These are phyloP conservation scores for Cavia aperea DNA, from an alignment of 2,113 vertebrate species.

Conservation along the genomic window DNA sequence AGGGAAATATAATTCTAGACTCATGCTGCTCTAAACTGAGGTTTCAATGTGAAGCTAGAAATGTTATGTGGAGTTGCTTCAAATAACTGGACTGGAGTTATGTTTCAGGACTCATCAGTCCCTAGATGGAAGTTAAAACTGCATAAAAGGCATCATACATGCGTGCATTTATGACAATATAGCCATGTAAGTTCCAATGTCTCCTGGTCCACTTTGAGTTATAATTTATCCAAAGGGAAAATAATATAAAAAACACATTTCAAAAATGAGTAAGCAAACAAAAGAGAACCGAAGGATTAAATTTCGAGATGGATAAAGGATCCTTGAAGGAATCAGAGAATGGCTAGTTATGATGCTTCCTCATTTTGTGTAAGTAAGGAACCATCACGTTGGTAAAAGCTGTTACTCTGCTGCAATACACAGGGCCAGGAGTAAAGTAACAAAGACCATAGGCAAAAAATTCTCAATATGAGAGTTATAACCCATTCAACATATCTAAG, in stretches of 20 bases:
- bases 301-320: not conserved
- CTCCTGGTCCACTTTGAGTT: not conserved
- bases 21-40: not conserved
- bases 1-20: not conserved
- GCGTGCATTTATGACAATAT: not conserved
- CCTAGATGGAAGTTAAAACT: not conserved
- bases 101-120: not conserved
- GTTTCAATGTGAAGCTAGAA: not conserved
- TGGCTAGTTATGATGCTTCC: not conserved
- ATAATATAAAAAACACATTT: not conserved
- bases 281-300: not conserved
- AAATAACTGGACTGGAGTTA: not conserved
- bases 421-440: accelerated
- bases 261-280: not conserved
- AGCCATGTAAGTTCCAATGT: not conserved
- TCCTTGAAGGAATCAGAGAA: not conserved
- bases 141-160: not conserved
- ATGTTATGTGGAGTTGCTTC: not conserved
- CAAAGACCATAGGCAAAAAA: accelerated
- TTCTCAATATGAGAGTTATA: not conserved
- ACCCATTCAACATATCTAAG: not conserved
- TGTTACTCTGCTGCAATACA: not conserved
- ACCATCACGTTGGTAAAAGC: not conserved
- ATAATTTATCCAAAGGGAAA: not conserved
- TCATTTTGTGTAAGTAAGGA: not conserved